Evolutionary conservation across 2,113 vertebrate species (phyloP).

Genomic region (Rostratula benghalensis): DNA sequence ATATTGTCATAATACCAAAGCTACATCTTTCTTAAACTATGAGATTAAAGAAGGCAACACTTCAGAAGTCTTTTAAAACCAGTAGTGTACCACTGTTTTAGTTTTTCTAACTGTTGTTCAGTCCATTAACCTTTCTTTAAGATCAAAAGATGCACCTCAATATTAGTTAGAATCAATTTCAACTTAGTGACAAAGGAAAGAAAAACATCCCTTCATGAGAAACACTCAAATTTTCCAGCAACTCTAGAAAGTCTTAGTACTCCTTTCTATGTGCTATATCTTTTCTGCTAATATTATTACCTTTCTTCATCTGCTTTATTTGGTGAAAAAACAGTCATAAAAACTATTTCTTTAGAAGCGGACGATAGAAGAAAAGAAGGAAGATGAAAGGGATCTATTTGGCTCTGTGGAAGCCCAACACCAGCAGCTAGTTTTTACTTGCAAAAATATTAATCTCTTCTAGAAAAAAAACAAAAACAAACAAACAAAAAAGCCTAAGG

Average conservation of each 20-base stretch:
- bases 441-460: slow-evolving; percentile 28
- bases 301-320: background rate
- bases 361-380: background rate
- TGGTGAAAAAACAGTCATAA: background rate
- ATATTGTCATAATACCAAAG: background rate
- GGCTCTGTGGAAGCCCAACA: slow-evolving; percentile 11
- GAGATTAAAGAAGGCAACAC: background rate
- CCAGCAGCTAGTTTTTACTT: slow-evolving; percentile 52
- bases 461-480: background rate
- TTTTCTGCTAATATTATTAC: background rate
- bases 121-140: slow-evolving; percentile 10
- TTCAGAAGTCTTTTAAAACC: background rate
- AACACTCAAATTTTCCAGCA: background rate
- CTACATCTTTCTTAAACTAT: background rate
- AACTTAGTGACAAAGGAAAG: background rate
- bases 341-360: background rate
- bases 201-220: background rate
- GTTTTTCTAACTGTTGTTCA: background rate
- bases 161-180: slow-evolving; percentile 5
- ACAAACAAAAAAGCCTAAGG: slow-evolving; percentile 17
- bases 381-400: background rate
- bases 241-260: background rate
- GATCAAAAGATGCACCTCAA: slow-evolving; percentile 13
- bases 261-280: background rate
- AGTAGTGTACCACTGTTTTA: background rate